These are phyloP conservation scores for Paguma larvata DNA, from an alignment of 2,797 vertebrate genomes.

Conservation along the genomic window DNA sequence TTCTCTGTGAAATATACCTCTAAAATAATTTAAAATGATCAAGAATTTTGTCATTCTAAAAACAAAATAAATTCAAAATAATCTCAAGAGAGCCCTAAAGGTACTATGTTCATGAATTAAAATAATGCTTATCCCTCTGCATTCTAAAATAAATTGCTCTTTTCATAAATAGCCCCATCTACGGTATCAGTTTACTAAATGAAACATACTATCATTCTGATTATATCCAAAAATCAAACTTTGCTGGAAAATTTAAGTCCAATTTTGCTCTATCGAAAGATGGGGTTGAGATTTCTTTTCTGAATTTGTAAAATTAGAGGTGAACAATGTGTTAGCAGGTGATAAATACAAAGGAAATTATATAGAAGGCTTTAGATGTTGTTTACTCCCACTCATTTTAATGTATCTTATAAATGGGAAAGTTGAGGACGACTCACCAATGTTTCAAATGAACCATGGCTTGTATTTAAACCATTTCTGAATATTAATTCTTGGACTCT, in stretches of 20 bases:
- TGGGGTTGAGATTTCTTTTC: slow-evolving; percentile 23
- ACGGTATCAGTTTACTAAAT: neutral
- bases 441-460: neutral
- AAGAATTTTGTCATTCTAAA: slow-evolving; percentile 41
- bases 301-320: neutral
- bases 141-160: slow-evolving; percentile 37
- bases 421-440: neutral
- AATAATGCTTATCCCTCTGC: neutral
- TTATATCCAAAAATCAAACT: neutral
- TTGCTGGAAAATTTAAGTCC: neutral
- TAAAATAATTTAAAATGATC: slow-evolving; percentile 51
- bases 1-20: slow-evolving; percentile 4
- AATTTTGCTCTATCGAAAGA: slow-evolving; percentile 14
- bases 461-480: neutral
- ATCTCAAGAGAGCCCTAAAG: neutral
- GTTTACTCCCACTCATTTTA: neutral
- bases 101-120: neutral
- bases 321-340: neutral
- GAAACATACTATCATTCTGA: neutral
- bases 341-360: neutral
- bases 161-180: neutral
- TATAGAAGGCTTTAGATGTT: neutral
- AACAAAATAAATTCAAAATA: slow-evolving; percentile 32
- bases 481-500: neutral
- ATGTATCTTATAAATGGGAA: neutral